Evolutionary conservation across 2,113 vertebrate species (phyloP).

Genomic region (Rhinichthys klamathensis): DNA sequence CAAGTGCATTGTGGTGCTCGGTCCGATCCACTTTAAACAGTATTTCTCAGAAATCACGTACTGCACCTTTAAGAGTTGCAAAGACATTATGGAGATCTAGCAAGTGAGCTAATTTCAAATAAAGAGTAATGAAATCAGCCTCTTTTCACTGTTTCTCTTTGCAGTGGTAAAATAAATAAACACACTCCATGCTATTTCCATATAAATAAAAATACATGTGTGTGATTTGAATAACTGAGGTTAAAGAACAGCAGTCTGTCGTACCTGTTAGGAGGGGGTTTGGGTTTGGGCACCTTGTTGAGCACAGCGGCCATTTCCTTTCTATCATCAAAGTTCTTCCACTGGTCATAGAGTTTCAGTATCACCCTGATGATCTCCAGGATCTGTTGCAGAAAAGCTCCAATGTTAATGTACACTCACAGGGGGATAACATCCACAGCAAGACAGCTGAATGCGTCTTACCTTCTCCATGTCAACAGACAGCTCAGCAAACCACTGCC

Average conservation of each 20-base stretch:
- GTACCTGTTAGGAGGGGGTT: conserved; percentile 98
- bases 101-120: not conserved
- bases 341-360: conserved; percentile 97
- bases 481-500: conserved; percentile 98
- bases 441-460: conserved; percentile 42
- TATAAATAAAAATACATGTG: not conserved
- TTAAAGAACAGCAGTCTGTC: not conserved
- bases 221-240: not conserved
- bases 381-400: conserved; percentile 77
- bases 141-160: not conserved
- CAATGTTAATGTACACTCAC: not conserved
- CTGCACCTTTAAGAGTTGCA: not conserved
- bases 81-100: not conserved
- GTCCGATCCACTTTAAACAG: too few species aligned
- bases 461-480: conserved; percentile 99
- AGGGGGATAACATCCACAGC: not conserved
- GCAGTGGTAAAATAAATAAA: not conserved
- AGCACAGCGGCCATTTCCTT: conserved; percentile 97
- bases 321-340: conserved; percentile 98
- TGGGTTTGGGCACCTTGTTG: conserved; percentile 99
- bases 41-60: too few species aligned
- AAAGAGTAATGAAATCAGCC: not conserved
- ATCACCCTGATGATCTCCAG: conserved; percentile 99
- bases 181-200: not conserved
- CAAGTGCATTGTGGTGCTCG: too few species aligned